A percentile compares a stretch with the other conserved stretches of the same genome.
phyloP scores from a whole-genome alignment of 2,797 vertebrate genomes.

The Liasis olivaceus region DNA sequence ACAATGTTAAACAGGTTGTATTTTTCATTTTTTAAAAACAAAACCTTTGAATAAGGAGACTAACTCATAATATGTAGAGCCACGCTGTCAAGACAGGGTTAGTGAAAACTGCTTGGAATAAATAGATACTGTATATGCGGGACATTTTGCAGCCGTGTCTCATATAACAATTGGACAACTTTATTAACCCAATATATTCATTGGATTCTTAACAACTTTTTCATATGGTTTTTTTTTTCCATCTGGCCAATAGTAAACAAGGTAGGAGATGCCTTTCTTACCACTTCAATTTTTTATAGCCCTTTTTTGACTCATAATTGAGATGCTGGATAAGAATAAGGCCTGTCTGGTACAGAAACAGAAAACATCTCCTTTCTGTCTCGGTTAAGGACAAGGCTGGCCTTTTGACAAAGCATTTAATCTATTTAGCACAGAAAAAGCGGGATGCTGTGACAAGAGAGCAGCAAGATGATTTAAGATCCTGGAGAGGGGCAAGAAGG shows the following conservation, averaged over 20 bases:
- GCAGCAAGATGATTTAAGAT: background rate
- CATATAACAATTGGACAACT: background rate
- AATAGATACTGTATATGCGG: background rate
- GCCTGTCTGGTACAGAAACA: background rate
- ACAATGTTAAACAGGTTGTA: background rate
- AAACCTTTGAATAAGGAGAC: background rate
- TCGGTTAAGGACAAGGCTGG: background rate
- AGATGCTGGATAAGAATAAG: background rate
- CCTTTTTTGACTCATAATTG: background rate
- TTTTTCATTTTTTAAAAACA: background rate
- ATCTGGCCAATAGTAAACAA: background rate
- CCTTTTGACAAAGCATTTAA: conserved; percentile 10
- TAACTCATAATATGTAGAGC: background rate
- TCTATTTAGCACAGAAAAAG: conserved; percentile 6
- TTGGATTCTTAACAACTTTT: background rate
- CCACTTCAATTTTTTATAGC: background rate
- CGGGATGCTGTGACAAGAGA: background rate
- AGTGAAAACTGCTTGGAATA: background rate
- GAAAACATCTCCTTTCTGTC: background rate
- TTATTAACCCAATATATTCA: background rate
- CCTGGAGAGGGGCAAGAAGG: background rate
- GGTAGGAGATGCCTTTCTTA: background rate
- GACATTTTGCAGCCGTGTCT: background rate
- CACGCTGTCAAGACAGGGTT: background rate
- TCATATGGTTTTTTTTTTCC: background rate